Conservation (phyloP, 2,888 invertebrate species). For the Ophion ventricosus region DNA sequence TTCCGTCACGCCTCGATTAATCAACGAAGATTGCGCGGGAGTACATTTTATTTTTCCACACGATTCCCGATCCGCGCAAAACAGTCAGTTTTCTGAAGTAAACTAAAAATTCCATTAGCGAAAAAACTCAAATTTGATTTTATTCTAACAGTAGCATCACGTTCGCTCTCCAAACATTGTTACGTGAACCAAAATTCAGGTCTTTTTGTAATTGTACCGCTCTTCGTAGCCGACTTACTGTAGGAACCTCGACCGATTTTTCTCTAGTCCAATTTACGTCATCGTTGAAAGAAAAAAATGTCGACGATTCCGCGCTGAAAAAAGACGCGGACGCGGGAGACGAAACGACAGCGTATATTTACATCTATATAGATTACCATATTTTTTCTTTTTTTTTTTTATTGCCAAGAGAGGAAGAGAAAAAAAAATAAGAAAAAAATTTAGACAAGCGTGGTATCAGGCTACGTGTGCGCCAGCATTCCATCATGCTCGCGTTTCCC, state of each 20-base stretch:
- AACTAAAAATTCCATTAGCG: too few relatives aligned
- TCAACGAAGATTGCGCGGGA: background rate
- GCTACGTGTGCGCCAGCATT: conserved; percentile 75
- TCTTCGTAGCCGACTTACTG: background rate
- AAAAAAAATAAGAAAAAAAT: conserved; percentile 16
- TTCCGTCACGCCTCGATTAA: conserved; percentile 40
- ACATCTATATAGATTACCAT: background rate
- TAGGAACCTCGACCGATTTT: background rate
- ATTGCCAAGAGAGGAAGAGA: conserved; percentile 43
- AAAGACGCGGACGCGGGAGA: background rate
- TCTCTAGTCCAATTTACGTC: background rate
- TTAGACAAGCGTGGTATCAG: conserved; percentile 39
- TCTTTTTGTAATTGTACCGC: background rate
- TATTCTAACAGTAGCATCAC: too few relatives aligned
- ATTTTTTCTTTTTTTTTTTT: conserved; percentile 40
- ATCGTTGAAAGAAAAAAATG: background rate
- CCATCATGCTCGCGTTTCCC: conserved; percentile 82
- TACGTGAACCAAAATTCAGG: background rate
- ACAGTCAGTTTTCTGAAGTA: background rate
- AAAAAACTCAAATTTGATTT: too few relatives aligned
- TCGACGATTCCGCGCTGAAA: background rate
- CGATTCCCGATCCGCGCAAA: background rate
- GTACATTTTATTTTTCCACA: background rate
- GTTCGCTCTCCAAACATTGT: too few relatives aligned
- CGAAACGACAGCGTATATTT: background rate